Base-by-base conservation (phyloP, 2,113 vertebrate genomes). In the Aegithalos caudatus region DNA sequence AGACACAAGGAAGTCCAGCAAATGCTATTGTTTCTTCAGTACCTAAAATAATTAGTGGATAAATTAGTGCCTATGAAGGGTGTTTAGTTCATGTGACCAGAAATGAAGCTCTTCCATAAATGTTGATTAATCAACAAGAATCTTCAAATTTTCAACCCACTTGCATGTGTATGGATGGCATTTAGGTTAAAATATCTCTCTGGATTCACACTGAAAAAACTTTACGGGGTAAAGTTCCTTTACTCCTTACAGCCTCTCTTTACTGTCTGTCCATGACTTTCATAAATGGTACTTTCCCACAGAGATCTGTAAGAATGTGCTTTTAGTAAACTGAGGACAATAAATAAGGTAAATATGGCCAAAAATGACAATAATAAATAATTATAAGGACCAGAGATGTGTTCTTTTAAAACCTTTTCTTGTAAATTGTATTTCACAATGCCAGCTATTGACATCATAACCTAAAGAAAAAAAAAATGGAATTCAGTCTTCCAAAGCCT, bases 1-100 rank as follows among this genome's bases (percentile, higher is more conserved):
- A 53, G 22, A 51, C 4, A 3, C 6, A 40, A 58, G 21, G 47
- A 83, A 67, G 21, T 72, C 17, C 11, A 0, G 0, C 40, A 77
- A 57, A 3, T 14, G 31, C 1, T 38, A 12, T 11, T 50, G 16
- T 73, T 86, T 89, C 42, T 45, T 71, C 35, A 70, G 14, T 38
- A 17, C 2, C 12, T 81, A 71, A 78, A 71, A 67, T 54, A 14
- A 11, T 33, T 42, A 48, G 10, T 18, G 18, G 6, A 50, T 81
- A 56, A 71, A 44, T 42, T 54, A 50, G 2, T 37, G 13, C 56
- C 14, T 72, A 7, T 42, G 21, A 7, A 67, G 33, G 11, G 29
- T 38, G 27, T 53, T 14, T 13, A 45, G 25, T 37, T 8, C 11
- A 54, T 29, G 23, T 53, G 31, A 73, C 6, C 28, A 87, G 78